Conservation (phyloP, 2,888 invertebrate genomes). For the Philonicus albiceps region DNA sequence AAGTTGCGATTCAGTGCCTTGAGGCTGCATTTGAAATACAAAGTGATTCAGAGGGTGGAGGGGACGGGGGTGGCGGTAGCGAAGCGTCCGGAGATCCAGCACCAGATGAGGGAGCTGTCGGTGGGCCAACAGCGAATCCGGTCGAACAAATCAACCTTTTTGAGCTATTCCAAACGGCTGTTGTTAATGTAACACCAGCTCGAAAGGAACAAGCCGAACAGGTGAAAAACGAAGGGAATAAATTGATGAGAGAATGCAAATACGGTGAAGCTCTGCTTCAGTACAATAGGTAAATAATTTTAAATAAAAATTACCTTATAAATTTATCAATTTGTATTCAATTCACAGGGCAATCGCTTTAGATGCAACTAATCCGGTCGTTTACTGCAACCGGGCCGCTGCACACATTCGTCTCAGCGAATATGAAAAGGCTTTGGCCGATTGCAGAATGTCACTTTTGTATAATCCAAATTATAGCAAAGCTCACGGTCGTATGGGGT, state of each 20-base stretch:
- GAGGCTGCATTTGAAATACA: conserved; percentile 85
- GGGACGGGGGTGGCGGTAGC: neutral
- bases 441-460: conserved; percentile 87
- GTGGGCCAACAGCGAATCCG: neutral
- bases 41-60: neutral
- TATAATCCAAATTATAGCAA: conserved; percentile 93
- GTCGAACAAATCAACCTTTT: conserved; percentile 53
- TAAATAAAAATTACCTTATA: too few species aligned
- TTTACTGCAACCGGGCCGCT: conserved; percentile 97
- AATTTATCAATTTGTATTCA: neutral
- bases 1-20: conserved; percentile 94
- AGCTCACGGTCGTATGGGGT: conserved; percentile 91
- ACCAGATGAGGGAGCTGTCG: conserved; percentile 5
- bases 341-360: conserved; percentile 81
- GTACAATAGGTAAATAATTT: conserved; percentile 68
- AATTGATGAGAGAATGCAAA: conserved; percentile 85
- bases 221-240: conserved; percentile 87
- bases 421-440: conserved; percentile 83
- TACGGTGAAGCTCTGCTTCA: conserved; percentile 81
- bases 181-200: conserved; percentile 64
- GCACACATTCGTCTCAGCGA: conserved; percentile 90
- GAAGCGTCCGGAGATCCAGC: neutral
- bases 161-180: conserved; percentile 63
- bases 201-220: conserved; percentile 78
- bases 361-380: conserved; percentile 90